Evolutionary conservation across 2,113 vertebrate genomes (phyloP).

Genomic region (Ranitomeya variabilis): DNA sequence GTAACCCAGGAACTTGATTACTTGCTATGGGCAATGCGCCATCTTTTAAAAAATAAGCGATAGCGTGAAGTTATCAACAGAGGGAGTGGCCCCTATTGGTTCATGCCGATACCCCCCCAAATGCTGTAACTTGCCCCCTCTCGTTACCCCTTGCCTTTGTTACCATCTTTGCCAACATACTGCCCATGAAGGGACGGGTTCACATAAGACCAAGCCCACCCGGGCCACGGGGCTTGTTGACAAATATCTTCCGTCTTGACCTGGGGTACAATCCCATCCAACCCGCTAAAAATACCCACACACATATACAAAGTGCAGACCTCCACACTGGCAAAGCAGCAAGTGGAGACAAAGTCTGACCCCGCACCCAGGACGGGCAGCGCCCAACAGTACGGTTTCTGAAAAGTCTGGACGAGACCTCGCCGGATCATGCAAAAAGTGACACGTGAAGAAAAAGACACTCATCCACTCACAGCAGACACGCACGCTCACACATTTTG

Average conservation of each 20-base stretch:
- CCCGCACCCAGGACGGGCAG: background rate
- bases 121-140: background rate
- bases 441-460: background rate
- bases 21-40: too few relatives aligned
- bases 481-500: slow-evolving; percentile 1
- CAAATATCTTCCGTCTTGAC: background rate
- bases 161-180: background rate
- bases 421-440: background rate
- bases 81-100: background rate
- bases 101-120: background rate
- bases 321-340: background rate
- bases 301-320: background rate
- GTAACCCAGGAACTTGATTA: too few relatives aligned
- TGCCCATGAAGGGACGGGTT: background rate
- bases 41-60: too few relatives aligned
- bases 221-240: background rate
- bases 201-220: background rate
- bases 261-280: background rate
- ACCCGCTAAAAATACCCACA: background rate
- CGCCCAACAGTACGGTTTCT: background rate
- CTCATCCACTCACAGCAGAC: background rate
- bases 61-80: too few relatives aligned
- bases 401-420: background rate
- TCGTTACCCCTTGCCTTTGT: background rate
- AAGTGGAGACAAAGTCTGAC: background rate